Percentiles rank a stretch among this genome's conserved stretches.
Evolutionary conservation across 2,888 invertebrate species (phyloP).

Genomic region (Quadriops clusia): DNA sequence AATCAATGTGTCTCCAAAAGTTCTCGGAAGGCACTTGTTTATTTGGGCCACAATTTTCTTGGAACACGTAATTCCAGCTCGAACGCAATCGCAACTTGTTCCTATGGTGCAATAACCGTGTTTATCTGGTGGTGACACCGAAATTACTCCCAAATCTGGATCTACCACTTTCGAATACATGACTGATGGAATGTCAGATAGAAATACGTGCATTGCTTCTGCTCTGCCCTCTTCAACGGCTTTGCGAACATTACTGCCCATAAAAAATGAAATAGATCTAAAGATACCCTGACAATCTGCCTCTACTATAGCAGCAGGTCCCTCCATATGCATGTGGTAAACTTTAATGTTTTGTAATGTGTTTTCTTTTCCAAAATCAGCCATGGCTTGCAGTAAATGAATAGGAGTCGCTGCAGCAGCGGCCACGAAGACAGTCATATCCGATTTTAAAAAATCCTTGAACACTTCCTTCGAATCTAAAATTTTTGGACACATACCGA

Average conservation of each 20-base stretch:
- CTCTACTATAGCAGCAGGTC: conserved; percentile 41
- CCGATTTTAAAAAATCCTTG: neutral
- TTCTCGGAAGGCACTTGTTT: conserved; percentile 48
- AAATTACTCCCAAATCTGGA: conserved; percentile 43
- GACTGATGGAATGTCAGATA: conserved; percentile 47
- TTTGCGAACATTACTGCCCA: conserved; percentile 44
- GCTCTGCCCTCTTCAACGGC: conserved; percentile 45
- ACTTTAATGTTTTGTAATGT: conserved; percentile 41
- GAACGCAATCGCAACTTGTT: conserved; percentile 47
- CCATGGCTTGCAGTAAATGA: conserved; percentile 43
- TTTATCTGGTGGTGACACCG: conserved; percentile 45
- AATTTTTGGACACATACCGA: neutral
- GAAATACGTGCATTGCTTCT: conserved; percentile 48
- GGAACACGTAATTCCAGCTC: conserved; percentile 45
- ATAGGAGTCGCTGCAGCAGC: conserved; percentile 52
- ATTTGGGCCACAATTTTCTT: conserved; percentile 45
- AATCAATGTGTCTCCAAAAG: conserved; percentile 48
- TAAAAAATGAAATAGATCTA: conserved; percentile 46
- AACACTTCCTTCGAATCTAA: neutral
- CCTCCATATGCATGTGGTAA: conserved; percentile 49
- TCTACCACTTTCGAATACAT: conserved; percentile 43
- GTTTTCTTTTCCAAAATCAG: conserved; percentile 40
- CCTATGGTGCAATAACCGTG: conserved; percentile 53
- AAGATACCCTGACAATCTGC: conserved; percentile 46
- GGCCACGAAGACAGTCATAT: conserved; percentile 40